A percentile compares a stretch with the other conserved stretches of the same genome.
Conservation (phyloP, 1,140 invertebrate species). For the Rhynchophorus ferrugineus region DNA sequence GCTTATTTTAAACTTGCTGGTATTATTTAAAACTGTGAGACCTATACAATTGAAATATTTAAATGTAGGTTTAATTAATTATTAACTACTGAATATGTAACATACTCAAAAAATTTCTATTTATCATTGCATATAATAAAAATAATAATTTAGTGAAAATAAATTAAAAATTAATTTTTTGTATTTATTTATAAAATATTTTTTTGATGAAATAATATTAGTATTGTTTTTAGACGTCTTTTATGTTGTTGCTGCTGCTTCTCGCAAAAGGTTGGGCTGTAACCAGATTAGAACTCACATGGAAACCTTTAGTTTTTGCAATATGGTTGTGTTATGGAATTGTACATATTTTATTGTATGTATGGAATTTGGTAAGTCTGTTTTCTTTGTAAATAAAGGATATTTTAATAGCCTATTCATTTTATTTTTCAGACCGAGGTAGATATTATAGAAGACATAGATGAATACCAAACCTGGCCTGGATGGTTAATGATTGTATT, state of each 20-base stretch:
- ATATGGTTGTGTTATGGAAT: conserved; percentile 89
- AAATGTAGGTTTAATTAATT: too few species aligned
- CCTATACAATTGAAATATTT: too few species aligned
- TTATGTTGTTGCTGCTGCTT: conserved; percentile 89
- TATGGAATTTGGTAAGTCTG: conserved; percentile 88
- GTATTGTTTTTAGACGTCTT: conserved; percentile 65
- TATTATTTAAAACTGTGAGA: too few species aligned
- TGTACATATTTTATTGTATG: conserved; percentile 85
- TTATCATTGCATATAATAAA: too few species aligned
- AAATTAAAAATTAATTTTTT: neutral
- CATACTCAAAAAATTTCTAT: too few species aligned
- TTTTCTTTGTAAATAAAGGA: too few species aligned
- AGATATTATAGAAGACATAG: conserved; percentile 91
- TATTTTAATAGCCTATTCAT: neutral
- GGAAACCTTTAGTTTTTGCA: conserved; percentile 78
- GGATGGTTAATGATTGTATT: conserved; percentile 87
- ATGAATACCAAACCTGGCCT: conserved; percentile 95
- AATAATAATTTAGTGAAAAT: too few species aligned
- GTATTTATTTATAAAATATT: neutral
- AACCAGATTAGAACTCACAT: conserved; percentile 77
- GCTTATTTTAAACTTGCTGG: too few species aligned
- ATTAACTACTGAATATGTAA: too few species aligned
- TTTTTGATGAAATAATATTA: neutral
- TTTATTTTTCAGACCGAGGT: conserved; percentile 72
- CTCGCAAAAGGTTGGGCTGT: conserved; percentile 97